phyloP scores from a whole-genome alignment of 2,888 invertebrate genomes.

The Aelia acuminata region DNA sequence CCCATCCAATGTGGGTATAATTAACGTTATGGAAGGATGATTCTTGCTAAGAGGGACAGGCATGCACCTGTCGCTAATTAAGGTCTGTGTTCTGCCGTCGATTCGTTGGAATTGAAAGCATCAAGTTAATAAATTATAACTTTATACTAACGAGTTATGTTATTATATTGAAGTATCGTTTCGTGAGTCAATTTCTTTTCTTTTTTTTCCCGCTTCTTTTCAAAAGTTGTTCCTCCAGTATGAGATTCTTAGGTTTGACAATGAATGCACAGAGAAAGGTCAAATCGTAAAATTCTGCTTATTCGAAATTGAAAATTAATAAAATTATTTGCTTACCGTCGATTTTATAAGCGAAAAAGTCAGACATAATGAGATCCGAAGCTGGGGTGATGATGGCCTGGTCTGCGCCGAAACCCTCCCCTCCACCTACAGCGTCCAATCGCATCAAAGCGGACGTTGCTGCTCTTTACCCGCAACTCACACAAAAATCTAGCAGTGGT shows the following conservation, averaged over 20 bases:
- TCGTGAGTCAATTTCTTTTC: background rate
- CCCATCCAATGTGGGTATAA: background rate
- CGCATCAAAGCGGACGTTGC: conserved; percentile 15
- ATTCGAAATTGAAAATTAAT: background rate
- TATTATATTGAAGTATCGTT: background rate
- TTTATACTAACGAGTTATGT: background rate
- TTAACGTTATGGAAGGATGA: conserved; percentile 9
- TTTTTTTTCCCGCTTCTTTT: background rate
- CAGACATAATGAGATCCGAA: conserved; percentile 60
- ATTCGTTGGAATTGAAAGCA: conserved; percentile 4
- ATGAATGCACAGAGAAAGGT: background rate
- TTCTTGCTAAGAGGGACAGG: background rate
- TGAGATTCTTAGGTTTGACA: background rate
- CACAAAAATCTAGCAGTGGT: conserved; percentile 14
- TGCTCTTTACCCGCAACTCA: conserved; percentile 1
- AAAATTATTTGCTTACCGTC: conserved; percentile 58
- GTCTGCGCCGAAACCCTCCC: conserved; percentile 32
- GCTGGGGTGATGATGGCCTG: background rate
- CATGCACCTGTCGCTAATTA: conserved; percentile 14
- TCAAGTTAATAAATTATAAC: conserved; percentile 8
- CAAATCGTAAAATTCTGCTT: background rate
- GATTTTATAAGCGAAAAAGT: conserved; percentile 62
- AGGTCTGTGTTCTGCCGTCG: background rate
- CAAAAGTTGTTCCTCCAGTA: background rate
- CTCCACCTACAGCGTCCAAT: conserved; percentile 7